These are phyloP conservation scores for Rattus rattus DNA, from an alignment of 2,113 vertebrate species.

Conservation along the genomic window DNA sequence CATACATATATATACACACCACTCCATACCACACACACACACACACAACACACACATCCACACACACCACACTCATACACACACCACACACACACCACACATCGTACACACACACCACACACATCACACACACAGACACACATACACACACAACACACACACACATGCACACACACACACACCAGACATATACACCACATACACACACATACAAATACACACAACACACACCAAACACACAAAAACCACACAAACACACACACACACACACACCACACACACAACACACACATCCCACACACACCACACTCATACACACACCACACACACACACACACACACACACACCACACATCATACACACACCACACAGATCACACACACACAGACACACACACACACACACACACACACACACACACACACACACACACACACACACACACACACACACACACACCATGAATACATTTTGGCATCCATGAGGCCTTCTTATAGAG, in stretches of 20 bases:
- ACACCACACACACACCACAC: rapidly evolving
- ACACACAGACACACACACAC: rapidly evolving
- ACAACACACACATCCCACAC: too few species aligned
- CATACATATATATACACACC: too few species aligned
- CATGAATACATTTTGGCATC: rapidly evolving
- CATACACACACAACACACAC: rapidly evolving
- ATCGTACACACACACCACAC: rapidly evolving
- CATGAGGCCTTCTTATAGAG: rapidly evolving
- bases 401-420: rapidly evolving
- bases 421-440: rapidly evolving
- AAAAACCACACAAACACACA: too few species aligned
- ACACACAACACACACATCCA: too few species aligned
- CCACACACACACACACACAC: too few species aligned
- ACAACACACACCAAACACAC: rapidly evolving
- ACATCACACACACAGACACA: rapidly evolving
- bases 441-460: rapidly evolving
- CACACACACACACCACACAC: too few species aligned
- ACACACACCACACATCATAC: too few species aligned
- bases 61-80: rapidly evolving
- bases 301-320: too few species aligned
- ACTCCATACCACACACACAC: too few species aligned
- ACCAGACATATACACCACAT: too few species aligned
- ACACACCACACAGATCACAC: too few species aligned
- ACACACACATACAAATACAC: rapidly evolving
- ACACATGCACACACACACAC: rapidly evolving